Evolutionary conservation across 1,140 invertebrate species (phyloP), one percentile per base, ranked within the genome.

Genomic region (Paraescarpia echinospica): DNA sequence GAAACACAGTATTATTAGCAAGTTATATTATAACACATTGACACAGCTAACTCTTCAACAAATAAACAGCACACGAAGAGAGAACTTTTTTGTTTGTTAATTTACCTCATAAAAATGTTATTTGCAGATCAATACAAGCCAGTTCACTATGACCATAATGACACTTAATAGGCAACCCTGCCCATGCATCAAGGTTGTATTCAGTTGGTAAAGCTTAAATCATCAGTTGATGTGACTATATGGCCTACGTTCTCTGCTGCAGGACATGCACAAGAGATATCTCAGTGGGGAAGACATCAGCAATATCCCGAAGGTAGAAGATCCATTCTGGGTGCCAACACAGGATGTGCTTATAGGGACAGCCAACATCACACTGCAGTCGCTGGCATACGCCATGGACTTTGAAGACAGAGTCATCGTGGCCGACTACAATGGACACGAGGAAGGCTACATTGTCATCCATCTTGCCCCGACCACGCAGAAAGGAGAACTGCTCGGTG

Each of bases 321-420:
- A 96, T 93, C 96, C 96, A 48, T 96, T 96, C 93, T 96, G 96
- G 96, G 96, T 96, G 92, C 95, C 96, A 0, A 93, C 94, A 27
- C 96, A 96, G 92, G 96, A 96, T 93, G 94, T 96, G 9, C 93
- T 96, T 33, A 95, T 96, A 77, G 96, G 96, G 35, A 95, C 95
- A 33, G 95, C 95, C 41, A 96, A 95, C 93, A 94, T 96, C 1
- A 96, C 96, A 93, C 94, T 96, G 1, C 95, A 96, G 94, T 95
- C 95, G 12, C 94, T 96, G 77, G 94, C 94, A 1, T 96, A 96
- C 92, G 94, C 94, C 1, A 93, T 96, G 22, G 96, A 96, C 93
- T 96, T 96, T 94, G 95, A 95, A 35, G 95, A 96, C 92, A 93
- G 94, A 89, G 92, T 96, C 6, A 93, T 94, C 59, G 94, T 96